A percentile compares a stretch with the other conserved stretches of the same genome.
Conservation (phyloP, 2,113 vertebrate species). For the Excalfactoria chinensis region DNA sequence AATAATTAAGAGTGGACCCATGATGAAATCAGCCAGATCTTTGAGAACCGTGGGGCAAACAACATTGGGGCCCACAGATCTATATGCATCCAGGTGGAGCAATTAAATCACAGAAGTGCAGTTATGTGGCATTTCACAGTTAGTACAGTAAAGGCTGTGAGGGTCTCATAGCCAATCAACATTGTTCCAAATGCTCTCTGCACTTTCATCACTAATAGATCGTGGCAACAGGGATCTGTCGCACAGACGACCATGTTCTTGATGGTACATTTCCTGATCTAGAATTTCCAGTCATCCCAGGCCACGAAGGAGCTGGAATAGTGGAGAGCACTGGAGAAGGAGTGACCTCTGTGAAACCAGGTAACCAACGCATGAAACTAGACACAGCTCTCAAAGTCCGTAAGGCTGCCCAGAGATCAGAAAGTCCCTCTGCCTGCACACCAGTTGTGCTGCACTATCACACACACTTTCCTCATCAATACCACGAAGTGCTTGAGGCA, state of each 20-base stretch:
- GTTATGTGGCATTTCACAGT: too few species aligned
- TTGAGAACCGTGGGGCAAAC: background rate
- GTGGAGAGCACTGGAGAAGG: conserved; percentile 88
- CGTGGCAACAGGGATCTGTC: conserved; percentile 84
- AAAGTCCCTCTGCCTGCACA: background rate
- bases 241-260: conserved; percentile 81
- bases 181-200: background rate
- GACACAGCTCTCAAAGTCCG: background rate
- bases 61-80: too few species aligned
- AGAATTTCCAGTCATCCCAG: conserved; percentile 83
- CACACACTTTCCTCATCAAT: background rate
- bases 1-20: background rate
- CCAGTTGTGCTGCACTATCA: background rate
- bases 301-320: conserved; percentile 87
- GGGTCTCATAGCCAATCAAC: too few species aligned
- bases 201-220: conserved; percentile 81
- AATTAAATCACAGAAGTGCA: too few species aligned
- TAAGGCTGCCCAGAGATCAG: background rate
- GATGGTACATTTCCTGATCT: conserved; percentile 73
- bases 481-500: rapidly evolving
- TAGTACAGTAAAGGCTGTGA: too few species aligned
- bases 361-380: background rate
- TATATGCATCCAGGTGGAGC: too few species aligned
- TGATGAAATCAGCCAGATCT: background rate
- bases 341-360: conserved; percentile 84